Conservation (phyloP, 2,888 invertebrate species). For the Tenthredo amoena region DNA sequence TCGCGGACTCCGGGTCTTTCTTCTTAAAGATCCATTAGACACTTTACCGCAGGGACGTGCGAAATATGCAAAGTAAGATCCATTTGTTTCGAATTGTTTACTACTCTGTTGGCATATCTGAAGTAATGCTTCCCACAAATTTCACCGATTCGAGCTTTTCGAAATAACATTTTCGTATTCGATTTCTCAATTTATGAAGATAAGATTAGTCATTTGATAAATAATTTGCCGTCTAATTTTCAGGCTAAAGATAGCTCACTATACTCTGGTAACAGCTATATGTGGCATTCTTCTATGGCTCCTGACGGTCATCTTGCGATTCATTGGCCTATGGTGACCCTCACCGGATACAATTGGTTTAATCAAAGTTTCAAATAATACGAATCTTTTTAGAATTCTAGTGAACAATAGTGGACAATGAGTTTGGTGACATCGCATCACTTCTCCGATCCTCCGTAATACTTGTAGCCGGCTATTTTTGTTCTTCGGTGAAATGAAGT, state of each 20-base stretch:
- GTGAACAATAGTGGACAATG: not conserved
- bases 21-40: slow-evolving; percentile 88
- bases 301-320: not conserved
- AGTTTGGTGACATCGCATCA: not conserved
- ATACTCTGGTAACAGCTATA: slow-evolving; percentile 60
- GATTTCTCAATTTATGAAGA: not conserved
- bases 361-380: not conserved
- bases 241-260: slow-evolving; percentile 71
- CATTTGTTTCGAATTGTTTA: slow-evolving; percentile 26
- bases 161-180: not conserved
- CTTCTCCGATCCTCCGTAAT: not conserved
- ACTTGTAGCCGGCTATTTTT: not conserved
- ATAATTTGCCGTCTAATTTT: slow-evolving; percentile 44
- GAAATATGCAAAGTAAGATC: slow-evolving; percentile 71
- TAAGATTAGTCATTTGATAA: not conserved
- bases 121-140: too few species aligned
- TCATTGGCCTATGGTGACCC: slow-evolving; percentile 22
- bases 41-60: slow-evolving; percentile 83
- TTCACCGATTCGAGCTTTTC: not conserved
- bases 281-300: not conserved
- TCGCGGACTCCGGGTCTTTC: slow-evolving; percentile 86
- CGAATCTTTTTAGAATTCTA: not conserved
- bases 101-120: too few species aligned
- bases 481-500: not conserved
- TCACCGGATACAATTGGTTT: not conserved